phyloP scores from a whole-genome alignment of 2,113 vertebrate species.

The Rhea americana region DNA sequence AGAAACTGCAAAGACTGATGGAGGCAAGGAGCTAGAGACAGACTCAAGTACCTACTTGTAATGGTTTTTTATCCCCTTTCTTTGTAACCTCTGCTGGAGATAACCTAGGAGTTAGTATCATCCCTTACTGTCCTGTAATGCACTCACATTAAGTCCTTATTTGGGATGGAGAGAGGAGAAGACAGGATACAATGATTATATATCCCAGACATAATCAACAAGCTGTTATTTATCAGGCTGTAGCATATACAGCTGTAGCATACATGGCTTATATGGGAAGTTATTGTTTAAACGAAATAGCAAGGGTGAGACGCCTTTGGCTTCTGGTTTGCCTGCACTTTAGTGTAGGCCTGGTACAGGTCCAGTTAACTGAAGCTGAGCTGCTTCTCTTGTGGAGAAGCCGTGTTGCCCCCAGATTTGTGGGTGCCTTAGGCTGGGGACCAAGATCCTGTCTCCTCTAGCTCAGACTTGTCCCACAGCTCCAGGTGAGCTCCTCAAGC shows the following conservation, averaged over 20 bases:
- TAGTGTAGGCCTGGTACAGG: background rate
- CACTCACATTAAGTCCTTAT: background rate
- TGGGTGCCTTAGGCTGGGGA: background rate
- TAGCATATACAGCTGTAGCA: background rate
- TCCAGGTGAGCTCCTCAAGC: background rate
- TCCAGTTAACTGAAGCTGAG: background rate
- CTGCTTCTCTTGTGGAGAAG: background rate
- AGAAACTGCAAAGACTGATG: background rate
- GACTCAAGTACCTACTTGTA: rapidly evolving
- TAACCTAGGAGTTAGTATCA: background rate
- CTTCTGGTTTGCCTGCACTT: background rate
- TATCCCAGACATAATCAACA: background rate
- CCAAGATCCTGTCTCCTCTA: background rate
- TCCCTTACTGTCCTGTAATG: background rate
- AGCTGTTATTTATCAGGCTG: background rate
- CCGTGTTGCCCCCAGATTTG: background rate
- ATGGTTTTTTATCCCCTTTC: background rate
- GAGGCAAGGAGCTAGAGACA: background rate
- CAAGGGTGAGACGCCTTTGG: background rate
- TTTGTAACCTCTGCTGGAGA: background rate
- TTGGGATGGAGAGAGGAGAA: background rate
- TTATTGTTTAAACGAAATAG: background rate
- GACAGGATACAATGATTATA: background rate
- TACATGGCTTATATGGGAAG: background rate
- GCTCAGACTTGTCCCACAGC: background rate